Conservation (phyloP, 2,888 invertebrate species). For the Stictocephala bisonia region DNA sequence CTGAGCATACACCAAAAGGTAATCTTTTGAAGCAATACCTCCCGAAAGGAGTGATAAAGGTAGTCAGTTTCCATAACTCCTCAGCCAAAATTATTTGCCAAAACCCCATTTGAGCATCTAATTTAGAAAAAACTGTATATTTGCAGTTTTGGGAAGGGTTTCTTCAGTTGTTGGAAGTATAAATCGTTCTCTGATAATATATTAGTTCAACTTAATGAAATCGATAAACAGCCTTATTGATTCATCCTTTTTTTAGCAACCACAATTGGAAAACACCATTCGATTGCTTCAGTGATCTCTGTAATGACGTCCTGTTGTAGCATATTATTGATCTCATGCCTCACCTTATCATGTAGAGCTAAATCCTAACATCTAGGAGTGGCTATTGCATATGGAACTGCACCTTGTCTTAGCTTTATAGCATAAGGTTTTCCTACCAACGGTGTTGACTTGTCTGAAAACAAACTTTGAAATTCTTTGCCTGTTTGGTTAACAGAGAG, state of each 20-base stretch:
- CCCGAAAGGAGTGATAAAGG: constrained; percentile 52
- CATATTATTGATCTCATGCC: constrained; percentile 54
- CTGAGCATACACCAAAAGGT: constrained; percentile 55
- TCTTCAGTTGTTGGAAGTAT: constrained; percentile 47
- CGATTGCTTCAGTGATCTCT: constrained; percentile 59
- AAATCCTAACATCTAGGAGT: constrained; percentile 61
- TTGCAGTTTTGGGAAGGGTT: constrained; percentile 53
- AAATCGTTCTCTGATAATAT: constrained; percentile 22
- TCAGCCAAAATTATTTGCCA: constrained; percentile 57
- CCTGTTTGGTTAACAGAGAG: too few species aligned
- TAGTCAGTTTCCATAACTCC: constrained; percentile 48
- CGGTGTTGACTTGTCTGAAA: too few species aligned
- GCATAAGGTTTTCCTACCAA: background rate
- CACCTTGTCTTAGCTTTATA: constrained; percentile 58
- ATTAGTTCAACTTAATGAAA: constrained; percentile 58
- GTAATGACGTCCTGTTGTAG: constrained; percentile 56
- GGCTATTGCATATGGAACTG: too few species aligned
- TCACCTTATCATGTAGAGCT: constrained; percentile 60
- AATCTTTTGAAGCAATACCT: constrained; percentile 51
- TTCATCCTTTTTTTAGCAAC: constrained; percentile 56
- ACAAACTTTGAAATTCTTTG: too few species aligned
- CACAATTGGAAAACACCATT: constrained; percentile 63
- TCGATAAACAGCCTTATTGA: constrained; percentile 60
- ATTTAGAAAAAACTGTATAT: constrained; percentile 54
- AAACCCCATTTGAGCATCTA: constrained; percentile 58